Base-by-base conservation (phyloP, 2,113 vertebrate genomes). In the Sterna hirundo region DNA sequence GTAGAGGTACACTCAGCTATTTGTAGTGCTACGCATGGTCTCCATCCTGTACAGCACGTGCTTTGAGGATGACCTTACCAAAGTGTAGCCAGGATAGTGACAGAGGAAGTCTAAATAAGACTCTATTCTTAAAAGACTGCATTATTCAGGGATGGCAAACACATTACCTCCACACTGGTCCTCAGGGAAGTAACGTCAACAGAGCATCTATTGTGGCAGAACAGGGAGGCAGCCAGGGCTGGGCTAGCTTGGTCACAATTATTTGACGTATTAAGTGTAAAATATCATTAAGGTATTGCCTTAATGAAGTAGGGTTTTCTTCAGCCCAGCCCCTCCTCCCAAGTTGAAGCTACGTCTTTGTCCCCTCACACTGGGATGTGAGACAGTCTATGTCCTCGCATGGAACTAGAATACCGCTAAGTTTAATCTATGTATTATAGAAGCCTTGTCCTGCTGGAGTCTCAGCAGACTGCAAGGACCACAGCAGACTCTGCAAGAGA, bases 1-100 rank as follows among this genome's bases (percentile, higher is more conserved):
- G 70, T 60, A 68, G 70, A 83, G 71, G 40, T 26, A 40, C 8
- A 1, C 78, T 76, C 77, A 84, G 84, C 29, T 84, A 2, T 42
- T 47, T 22, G 52, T 25, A 47, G 49, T 9, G 34, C 80, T 78
- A 8, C 0, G 0, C 2, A 0, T 10, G 15, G 40, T 23, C 64
- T 93, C 79, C 66, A 40, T 40, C 57, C 52, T 29, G 2, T 13
- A 42, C 23, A 71, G 54, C 64, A 58, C 0, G 2, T n/a, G 49
- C 44, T 60, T 72, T 29, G 54, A 38, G 75, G 64, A 26, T 27
- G 5, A 20, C 49, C 49, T 72, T 36, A 32, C 47, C 21, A 5
- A 65, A 81, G 26, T 1, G 34, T n/a, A 85, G 54, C 25, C 58
- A 62, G 71, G 49, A 30, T 0, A 80, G 58, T 5, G 58, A 69